Percentiles rank a stretch among this genome's conserved stretches.
phyloP scores from a whole-genome alignment of 2,113 vertebrate species.

The Delphinapterus leucas region DNA sequence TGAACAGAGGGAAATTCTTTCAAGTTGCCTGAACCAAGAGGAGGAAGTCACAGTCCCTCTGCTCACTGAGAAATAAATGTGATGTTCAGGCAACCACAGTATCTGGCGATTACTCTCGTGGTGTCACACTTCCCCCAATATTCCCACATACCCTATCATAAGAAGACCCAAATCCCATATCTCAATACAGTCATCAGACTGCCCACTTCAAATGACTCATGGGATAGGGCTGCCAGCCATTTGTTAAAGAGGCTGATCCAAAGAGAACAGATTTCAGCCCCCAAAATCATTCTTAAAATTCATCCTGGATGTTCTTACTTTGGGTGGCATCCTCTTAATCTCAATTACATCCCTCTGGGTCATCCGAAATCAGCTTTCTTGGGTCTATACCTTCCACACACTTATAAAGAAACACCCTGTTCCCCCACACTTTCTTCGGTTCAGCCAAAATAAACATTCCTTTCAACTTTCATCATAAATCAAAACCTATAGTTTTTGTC shows the following conservation, averaged over 20 bases:
- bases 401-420: not conserved
- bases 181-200: not conserved
- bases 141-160: not conserved
- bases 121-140: not conserved
- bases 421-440: not conserved
- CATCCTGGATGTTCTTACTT: not conserved
- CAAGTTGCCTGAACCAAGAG: not conserved
- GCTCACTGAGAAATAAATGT: not conserved
- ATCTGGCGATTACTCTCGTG: not conserved
- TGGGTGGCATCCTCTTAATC: not conserved
- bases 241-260: not conserved
- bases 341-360: not conserved
- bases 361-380: not conserved
- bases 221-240: not conserved
- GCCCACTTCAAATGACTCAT: constrained; percentile 25
- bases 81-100: not conserved
- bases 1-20: not conserved
- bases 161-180: not conserved
- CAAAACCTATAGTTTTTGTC: constrained; percentile 53
- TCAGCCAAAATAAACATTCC: constrained; percentile 71
- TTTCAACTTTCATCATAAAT: constrained; percentile 62
- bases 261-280: constrained; percentile 13
- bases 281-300: constrained; percentile 27
- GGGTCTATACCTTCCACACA: constrained; percentile 24
- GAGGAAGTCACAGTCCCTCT: not conserved